A percentile compares a stretch with the other conserved stretches of the same genome.
phyloP scores from a whole-genome alignment of 2,797 vertebrate genomes.

The Rhincodon typus region DNA sequence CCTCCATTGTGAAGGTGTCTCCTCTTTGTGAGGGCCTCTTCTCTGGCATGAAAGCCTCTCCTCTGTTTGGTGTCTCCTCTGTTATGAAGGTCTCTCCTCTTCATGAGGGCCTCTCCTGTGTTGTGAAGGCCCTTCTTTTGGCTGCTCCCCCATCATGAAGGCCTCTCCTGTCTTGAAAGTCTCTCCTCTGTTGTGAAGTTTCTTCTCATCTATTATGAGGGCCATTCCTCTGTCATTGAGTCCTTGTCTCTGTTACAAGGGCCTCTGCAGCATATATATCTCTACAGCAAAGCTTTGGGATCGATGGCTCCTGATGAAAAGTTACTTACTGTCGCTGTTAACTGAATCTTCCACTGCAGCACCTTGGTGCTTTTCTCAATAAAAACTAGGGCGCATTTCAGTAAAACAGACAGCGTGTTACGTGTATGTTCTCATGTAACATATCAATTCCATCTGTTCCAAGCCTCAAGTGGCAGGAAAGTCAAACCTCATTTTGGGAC shows the following conservation, averaged over 20 bases:
- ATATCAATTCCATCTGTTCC: not conserved
- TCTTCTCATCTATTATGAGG: too few relatives aligned
- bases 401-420: not conserved
- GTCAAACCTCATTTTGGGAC: not conserved
- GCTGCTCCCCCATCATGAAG: too few relatives aligned
- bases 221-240: too few relatives aligned
- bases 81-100: too few relatives aligned
- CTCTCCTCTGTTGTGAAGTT: too few relatives aligned
- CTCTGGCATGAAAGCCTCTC: not conserved
- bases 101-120: too few relatives aligned
- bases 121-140: too few relatives aligned
- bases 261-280: not conserved
- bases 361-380: not conserved
- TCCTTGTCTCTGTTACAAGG: too few relatives aligned
- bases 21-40: not conserved
- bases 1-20: not conserved
- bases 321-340: not conserved
- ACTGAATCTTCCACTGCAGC: not conserved
- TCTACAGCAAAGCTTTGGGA: not conserved
- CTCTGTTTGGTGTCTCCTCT: too few relatives aligned
- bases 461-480: not conserved
- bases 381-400: not conserved
- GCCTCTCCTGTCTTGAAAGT: too few relatives aligned
- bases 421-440: not conserved
- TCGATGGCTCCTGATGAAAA: not conserved